phyloP scores from a whole-genome alignment of 2,797 vertebrate genomes.

The Gastrophryne carolinensis region DNA sequence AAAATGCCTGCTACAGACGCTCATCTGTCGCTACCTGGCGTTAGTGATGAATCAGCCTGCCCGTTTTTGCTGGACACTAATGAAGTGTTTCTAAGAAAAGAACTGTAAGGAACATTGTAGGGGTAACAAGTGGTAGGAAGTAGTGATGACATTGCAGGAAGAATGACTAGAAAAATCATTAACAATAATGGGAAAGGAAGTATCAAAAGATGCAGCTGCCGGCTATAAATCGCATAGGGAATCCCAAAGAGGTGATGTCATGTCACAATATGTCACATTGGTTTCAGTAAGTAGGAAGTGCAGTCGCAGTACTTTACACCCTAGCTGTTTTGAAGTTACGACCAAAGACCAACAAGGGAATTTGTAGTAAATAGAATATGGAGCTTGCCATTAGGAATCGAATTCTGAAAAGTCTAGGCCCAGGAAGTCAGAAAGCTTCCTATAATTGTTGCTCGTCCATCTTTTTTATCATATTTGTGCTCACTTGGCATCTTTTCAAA shows the following conservation, averaged over 20 bases:
- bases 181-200: conserved; percentile 53
- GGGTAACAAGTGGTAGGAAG: neutral
- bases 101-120: neutral
- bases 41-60: too few relatives aligned
- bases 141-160: conserved; percentile 34
- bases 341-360: neutral
- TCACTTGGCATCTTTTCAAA: too few relatives aligned
- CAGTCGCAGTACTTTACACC: neutral
- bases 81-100: too few relatives aligned
- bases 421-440: too few relatives aligned
- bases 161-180: conserved; percentile 26
- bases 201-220: neutral
- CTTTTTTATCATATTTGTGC: neutral
- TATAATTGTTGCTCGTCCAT: too few relatives aligned
- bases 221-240: conserved; percentile 10
- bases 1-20: too few relatives aligned
- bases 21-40: too few relatives aligned
- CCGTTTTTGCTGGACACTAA: too few relatives aligned
- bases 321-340: neutral
- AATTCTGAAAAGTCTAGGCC: too few relatives aligned
- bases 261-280: neutral
- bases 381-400: too few relatives aligned
- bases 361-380: neutral
- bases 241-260: conserved; percentile 30
- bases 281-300: neutral